Evolutionary conservation across 1,140 invertebrate species (phyloP).

Genomic region (Nebria ingens): DNA sequence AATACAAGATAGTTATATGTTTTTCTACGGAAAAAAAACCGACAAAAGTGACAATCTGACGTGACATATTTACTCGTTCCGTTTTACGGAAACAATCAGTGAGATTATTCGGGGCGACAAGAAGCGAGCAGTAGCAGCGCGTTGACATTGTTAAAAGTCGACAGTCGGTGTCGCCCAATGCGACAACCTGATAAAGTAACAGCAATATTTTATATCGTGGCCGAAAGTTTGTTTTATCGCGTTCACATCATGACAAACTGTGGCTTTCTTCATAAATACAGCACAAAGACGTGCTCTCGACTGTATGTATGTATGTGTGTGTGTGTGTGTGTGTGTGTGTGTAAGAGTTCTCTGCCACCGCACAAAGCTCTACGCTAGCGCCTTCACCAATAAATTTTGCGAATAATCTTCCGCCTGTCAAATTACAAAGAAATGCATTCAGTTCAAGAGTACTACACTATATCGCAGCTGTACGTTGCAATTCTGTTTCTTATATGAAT

Average conservation of each 20-base stretch:
- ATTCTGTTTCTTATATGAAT: too few relatives aligned
- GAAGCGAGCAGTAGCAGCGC: neutral
- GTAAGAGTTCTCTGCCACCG: too few relatives aligned
- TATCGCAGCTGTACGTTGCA: too few relatives aligned
- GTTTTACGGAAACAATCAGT: slow-evolving; percentile 4
- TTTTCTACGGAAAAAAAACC: too few relatives aligned
- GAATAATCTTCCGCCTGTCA: slow-evolving; percentile 9
- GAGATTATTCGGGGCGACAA: slow-evolving; percentile 2
- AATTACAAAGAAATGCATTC: slow-evolving; percentile 7
- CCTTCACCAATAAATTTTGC: neutral
- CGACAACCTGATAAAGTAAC: slow-evolving; percentile 16
- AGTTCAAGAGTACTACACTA: neutral
- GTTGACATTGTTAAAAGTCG: slow-evolving; percentile 12
- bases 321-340: too few relatives aligned
- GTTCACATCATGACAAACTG: slow-evolving; percentile 17
- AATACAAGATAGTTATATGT: too few relatives aligned
- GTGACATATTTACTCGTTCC: neutral
- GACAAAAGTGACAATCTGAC: too few relatives aligned
- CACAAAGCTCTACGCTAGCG: neutral
- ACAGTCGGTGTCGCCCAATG: slow-evolving; percentile 12
- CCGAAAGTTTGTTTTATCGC: slow-evolving; percentile 18
- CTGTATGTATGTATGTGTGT: too few relatives aligned
- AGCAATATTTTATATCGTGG: slow-evolving; percentile 19
- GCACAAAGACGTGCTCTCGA: neutral
- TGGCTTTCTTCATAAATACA: slow-evolving; percentile 9